Conservation (phyloP, 2,797 vertebrate species). For the Steatocranus sp. region DNA sequence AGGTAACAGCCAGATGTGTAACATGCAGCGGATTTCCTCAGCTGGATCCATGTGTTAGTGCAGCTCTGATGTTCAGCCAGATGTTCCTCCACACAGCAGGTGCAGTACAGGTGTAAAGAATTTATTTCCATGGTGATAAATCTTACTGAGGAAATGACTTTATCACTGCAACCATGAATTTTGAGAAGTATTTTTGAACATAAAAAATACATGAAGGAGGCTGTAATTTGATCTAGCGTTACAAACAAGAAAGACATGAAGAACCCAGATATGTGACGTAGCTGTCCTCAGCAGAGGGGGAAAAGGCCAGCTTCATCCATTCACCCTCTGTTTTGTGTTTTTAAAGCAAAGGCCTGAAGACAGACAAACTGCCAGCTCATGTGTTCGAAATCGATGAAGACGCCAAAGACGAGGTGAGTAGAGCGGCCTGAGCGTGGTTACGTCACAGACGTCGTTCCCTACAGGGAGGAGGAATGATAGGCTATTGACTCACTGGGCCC, state of each 20-base stretch:
- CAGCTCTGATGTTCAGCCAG: not conserved
- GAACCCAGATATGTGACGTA: not conserved
- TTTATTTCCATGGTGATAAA: not conserved
- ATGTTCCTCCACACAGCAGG: not conserved
- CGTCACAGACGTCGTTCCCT: not conserved
- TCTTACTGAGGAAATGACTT: not conserved
- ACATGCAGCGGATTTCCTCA: slow-evolving; percentile 8
- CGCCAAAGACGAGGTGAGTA: slow-evolving; percentile 85
- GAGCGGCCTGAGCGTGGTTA: not conserved
- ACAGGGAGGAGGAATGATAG: not conserved
- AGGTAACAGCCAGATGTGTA: not conserved
- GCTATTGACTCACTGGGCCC: not conserved
- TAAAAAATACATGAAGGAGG: not conserved
- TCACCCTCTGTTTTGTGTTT: slow-evolving; percentile 4
- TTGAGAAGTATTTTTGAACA: not conserved
- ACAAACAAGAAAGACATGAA: not conserved
- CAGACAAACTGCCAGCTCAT: slow-evolving; percentile 91
- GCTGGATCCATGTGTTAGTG: not conserved
- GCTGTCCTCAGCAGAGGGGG: not conserved
- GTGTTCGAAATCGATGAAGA: slow-evolving; percentile 96
- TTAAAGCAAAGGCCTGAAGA: slow-evolving; percentile 92
- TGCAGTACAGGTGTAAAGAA: slow-evolving; percentile 26
- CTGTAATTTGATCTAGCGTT: not conserved
- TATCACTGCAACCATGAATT: not conserved
- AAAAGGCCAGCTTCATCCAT: not conserved